Evolutionary conservation across 92 coral and sea anemone genomes (phyloP), one percentile per base, ranked within the genome.

Genomic region (Montipora capitata): DNA sequence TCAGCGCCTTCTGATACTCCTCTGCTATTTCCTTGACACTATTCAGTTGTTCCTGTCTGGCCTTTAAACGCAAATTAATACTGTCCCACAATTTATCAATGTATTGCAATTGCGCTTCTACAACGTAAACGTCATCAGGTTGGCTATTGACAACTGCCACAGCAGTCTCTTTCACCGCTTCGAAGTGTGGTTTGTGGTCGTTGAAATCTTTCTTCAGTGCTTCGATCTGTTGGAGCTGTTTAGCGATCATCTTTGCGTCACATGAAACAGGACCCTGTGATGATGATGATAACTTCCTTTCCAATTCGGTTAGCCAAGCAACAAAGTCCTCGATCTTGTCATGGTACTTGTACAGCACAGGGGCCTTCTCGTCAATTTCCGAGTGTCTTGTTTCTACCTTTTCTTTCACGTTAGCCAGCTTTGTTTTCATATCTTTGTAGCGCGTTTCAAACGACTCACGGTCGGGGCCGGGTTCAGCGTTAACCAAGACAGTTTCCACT

Each of bases 381-480:
- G n/a, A 87, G 68, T 94, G 95, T 3, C 99, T 96, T 63, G 94
- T 89, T 52, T 89, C 87, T 63, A 94, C 95, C 88, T 92, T 97
- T 44, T 90, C 95, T 72, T 93, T 95, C 49, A 97, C 94, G 39
- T 91, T 92, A 15, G 83, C 92, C 98, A 98, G 96, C 78, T 96
- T 91, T 35, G 91, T 85, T 82, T 97, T 96, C 94, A 96, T 90
- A 88, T 96, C 98, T 74, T 97, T 94, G 45, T 96, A 96, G 68
- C 94, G 94, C 76, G 93, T 94, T 73, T 97, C 90, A 89, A 97
- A 86, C 66, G 64, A 74, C 18, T 94, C 94, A 42, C 95, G 96
- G 91, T 97, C 99, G 15, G 96, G 92, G 59, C 99, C 94, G 12
- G 98, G 95, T 56, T 97, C 99, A n/a, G 99, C 92, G 82, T 91